These are phyloP conservation scores for Babylonia areolata DNA, from an alignment of 1,140 invertebrate species.

Conservation along the genomic window DNA sequence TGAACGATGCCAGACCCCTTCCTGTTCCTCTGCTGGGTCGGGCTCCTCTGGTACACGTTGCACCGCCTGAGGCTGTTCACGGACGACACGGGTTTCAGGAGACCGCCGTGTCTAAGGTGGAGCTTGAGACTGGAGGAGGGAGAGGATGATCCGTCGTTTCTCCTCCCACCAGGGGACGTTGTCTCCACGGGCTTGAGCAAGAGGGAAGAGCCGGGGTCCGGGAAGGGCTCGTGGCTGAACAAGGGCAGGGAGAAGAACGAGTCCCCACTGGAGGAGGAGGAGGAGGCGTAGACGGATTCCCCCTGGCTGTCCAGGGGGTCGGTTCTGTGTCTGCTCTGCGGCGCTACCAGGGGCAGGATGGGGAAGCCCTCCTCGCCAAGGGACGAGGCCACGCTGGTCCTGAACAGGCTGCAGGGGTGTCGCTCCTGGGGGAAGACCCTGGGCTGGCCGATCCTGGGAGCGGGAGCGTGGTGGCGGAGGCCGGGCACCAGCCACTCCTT, in stretches of 20 bases:
- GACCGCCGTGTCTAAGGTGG: background rate
- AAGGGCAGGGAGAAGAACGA: background rate
- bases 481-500: background rate
- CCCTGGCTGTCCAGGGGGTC: background rate
- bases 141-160: too few relatives aligned
- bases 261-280: conserved; percentile 10
- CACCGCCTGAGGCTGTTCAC: background rate
- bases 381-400: background rate
- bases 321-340: background rate
- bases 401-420: background rate
- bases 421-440: conserved; percentile 14
- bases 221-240: background rate
- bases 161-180: too few relatives aligned
- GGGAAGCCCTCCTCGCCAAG: background rate
- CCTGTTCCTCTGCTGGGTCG: background rate
- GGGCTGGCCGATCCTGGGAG: background rate
- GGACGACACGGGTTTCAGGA: background rate
- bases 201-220: background rate
- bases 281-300: background rate
- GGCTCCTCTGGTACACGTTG: background rate
- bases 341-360: background rate
- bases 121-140: background rate
- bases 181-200: background rate
- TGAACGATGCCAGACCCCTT: background rate
- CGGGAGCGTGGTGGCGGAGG: background rate